These are phyloP conservation scores for Lacanobia wlatinum DNA, from an alignment of 2,888 invertebrate genomes.

Conservation along the genomic window DNA sequence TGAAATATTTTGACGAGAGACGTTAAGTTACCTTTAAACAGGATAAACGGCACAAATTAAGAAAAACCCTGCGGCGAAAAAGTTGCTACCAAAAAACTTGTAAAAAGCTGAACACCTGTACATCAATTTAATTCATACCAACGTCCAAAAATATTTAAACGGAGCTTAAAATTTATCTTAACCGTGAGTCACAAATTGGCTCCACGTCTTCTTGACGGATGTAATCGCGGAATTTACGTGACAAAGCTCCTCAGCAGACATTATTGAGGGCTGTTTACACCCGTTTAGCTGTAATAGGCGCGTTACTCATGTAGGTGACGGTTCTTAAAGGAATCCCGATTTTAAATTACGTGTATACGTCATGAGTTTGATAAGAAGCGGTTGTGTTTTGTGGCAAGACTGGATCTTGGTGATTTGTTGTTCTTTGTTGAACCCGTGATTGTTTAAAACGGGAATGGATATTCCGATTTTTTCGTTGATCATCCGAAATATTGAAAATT, in stretches of 20 bases:
- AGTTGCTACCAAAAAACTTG: background rate
- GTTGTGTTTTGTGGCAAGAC: background rate
- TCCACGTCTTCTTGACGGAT: constrained; percentile 79
- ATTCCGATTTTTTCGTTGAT: too few relatives aligned
- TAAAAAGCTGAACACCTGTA: background rate
- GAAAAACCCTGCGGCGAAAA: background rate
- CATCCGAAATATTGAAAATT: too few relatives aligned
- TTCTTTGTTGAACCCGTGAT: background rate
- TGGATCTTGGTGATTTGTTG: background rate
- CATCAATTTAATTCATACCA: constrained; percentile 30
- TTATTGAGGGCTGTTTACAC: constrained; percentile 74
- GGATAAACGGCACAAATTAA: background rate
- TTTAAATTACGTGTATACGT: constrained; percentile 38
- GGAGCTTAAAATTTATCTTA: constrained; percentile 67
- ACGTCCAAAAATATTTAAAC: constrained; percentile 42
- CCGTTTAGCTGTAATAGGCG: constrained; percentile 61
- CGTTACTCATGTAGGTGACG: constrained; percentile 62
- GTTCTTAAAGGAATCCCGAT: constrained; percentile 31
- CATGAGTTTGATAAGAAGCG: background rate
- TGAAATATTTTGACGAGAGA: background rate
- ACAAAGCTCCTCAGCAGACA: constrained; percentile 71
- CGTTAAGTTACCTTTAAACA: background rate
- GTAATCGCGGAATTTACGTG: constrained; percentile 82
- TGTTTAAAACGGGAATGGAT: background rate
- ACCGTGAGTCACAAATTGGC: constrained; percentile 74